Evolutionary conservation across 2,113 vertebrate species (phyloP), one percentile per base, ranked within the genome.

Genomic region (Arenaria interpres): DNA sequence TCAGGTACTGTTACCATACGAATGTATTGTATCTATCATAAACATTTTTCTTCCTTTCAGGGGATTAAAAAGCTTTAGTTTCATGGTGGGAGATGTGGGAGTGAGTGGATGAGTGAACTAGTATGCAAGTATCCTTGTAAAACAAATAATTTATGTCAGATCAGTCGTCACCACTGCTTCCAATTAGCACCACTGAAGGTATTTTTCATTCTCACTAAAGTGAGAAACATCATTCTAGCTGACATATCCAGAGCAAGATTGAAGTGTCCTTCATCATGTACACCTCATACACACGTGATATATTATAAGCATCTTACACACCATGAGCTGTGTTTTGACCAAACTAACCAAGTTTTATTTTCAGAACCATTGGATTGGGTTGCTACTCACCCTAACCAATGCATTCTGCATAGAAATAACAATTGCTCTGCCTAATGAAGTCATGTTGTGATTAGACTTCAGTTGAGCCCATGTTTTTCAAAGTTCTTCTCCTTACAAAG

Each of bases 221-320:
- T 87, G 57, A 85, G 48, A 69, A 73, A 62, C 3, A 4, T 45
- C 28, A 15, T 63, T 16, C 25, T 54, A 37, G 43, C n/a, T 87
- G 41, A 63, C 41, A 80, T 35, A 50, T 10, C 17, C 48, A 41
- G 28, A 73, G 48, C 30, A 72, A 33, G 12, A 78, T 24, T 69
- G 28, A 89, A 71, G 14, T 39, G 33, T 32, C 39, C 14, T 32
- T 82, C 1, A 0, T 60, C 20, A 20, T 23, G 12, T 14, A 27
- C 12, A 17, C 30, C 14, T 86, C 12, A 20, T 41, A 17, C 0
- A 2, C 6, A 3, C 30, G 6, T 0, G 0, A 67, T 33, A 50
- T 37, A 3, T 75, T 59, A 20, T 12, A 76, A 32, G 10, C 28
- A 20, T 76, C n/a, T 10, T 41, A 35, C 9, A 21, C 20, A 54